phyloP scores from a whole-genome alignment of 2,888 invertebrate species.

The Aporophyla lueneburgensis region DNA sequence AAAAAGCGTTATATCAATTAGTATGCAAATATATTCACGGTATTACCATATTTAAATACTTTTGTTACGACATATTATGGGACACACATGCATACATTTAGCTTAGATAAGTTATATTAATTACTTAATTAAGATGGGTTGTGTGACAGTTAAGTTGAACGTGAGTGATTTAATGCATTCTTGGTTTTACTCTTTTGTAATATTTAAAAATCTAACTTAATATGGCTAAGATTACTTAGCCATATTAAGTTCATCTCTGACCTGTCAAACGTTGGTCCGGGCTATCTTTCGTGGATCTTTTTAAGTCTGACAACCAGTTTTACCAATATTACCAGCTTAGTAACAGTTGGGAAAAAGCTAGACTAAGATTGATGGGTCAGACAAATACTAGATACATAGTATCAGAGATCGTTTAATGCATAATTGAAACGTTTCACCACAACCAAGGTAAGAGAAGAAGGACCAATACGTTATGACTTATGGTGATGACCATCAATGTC shows the following conservation, averaged over 20 bases:
- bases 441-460: background rate
- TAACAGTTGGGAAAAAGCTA: too few species aligned
- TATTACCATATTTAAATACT: slow-evolving; percentile 31
- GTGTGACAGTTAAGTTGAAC: background rate
- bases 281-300: too few species aligned
- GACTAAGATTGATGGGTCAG: too few species aligned
- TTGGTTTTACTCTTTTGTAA: background rate
- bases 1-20: slow-evolving; percentile 19
- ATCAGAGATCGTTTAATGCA: background rate
- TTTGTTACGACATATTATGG: slow-evolving; percentile 30
- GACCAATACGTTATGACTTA: background rate
- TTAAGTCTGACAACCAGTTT: too few species aligned
- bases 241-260: too few species aligned
- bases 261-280: too few species aligned
- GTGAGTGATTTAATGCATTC: background rate
- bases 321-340: too few species aligned
- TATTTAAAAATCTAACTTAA: background rate
- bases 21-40: slow-evolving; percentile 48
- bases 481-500: background rate
- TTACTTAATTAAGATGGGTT: slow-evolving; percentile 34
- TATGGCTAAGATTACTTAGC: too few species aligned
- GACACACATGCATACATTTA: slow-evolving; percentile 34
- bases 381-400: too few species aligned
- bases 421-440: background rate
- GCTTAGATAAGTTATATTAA: slow-evolving; percentile 24